A percentile compares a stretch with the other conserved stretches of the same genome.
These are phyloP conservation scores for Campoplex nolae DNA, from an alignment of 2,888 invertebrate genomes.

Conservation along the genomic window DNA sequence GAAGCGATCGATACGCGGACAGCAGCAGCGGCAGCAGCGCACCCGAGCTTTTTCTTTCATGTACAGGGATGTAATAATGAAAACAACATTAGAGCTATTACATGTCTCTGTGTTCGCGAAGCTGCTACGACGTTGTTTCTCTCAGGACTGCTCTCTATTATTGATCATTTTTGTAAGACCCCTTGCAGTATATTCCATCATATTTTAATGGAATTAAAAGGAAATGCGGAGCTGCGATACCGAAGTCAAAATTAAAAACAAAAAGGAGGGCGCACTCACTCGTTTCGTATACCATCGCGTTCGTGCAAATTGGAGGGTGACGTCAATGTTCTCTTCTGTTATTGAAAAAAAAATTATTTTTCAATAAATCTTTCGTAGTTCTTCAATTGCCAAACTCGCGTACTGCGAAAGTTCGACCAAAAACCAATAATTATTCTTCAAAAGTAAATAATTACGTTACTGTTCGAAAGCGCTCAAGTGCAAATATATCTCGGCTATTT, in stretches of 20 bases:
- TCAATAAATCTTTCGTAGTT: neutral
- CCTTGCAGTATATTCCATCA: neutral
- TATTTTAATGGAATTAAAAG: conserved; percentile 14
- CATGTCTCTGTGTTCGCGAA: conserved; percentile 17
- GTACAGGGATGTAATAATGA: conserved; percentile 21
- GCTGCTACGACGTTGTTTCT: neutral
- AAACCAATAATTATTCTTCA: neutral
- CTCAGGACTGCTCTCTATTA: neutral
- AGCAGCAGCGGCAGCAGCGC: neutral
- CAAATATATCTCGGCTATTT: neutral
- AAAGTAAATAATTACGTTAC: neutral
- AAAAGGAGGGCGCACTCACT: neutral
- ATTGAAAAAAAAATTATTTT: neutral
- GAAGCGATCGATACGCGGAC: conserved; percentile 20
- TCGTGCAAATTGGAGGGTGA: neutral
- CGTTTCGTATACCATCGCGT: neutral
- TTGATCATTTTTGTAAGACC: conserved; percentile 1
- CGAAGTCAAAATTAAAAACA: neutral
- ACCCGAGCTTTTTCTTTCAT: neutral
- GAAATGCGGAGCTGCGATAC: neutral
- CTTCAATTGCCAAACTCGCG: neutral
- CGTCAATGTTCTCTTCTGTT: neutral
- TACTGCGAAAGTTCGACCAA: neutral
- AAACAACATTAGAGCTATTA: conserved; percentile 30
- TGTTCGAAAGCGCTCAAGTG: neutral